Base-by-base conservation (phyloP, 2,113 vertebrate species). In the Colossoma macropomum region DNA sequence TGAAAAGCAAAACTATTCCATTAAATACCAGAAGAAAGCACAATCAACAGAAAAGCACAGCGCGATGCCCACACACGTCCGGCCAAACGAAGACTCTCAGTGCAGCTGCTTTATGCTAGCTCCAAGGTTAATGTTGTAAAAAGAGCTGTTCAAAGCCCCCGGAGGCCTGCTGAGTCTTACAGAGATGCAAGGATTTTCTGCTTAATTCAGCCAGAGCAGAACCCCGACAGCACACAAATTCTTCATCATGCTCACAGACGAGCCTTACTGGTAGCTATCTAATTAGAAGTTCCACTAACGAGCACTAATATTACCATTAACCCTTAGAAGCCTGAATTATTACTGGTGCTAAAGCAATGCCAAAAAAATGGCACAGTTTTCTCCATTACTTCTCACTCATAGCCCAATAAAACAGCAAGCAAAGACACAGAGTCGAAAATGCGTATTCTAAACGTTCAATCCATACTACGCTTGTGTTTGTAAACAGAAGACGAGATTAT, bases 71-170 rank as follows among this genome's bases (percentile, higher is more conserved):
- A 62, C 59, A 62, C 59, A 62, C 9, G 23, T 59, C 23, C 54
- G 4, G 59, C n/a, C 12, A 27, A 62, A 25, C 23, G n/a, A 27
- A 62, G 27, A 17, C 71, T 56, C 30, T 15, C 28, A 71, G 79
- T 66, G 69, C 75, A 62, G 59, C 59, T 21, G 59, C n/a, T 27
- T 62, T 16, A 59, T 59, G 19, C 54, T n/a, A 6, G 54, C 54
- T 59, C 54, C 59, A 62, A 62, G 59, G 59, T 62, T 62, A 62
- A 62, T 62, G 59, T 62, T 62, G 59, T 27, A 62, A 62, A 62
- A 62, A 27, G 59, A 62, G 23, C 23, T n/a, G 59, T 11, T 62
- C 59, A 27, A 25, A 62, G 59, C n/a, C 54, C 59, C 25, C 15
- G 56, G 59, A 25, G 59, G 59, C n/a, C 59, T 13, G 25, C 59